phyloP scores from a whole-genome alignment of 2,113 vertebrate genomes.

The Jacana jacana region DNA sequence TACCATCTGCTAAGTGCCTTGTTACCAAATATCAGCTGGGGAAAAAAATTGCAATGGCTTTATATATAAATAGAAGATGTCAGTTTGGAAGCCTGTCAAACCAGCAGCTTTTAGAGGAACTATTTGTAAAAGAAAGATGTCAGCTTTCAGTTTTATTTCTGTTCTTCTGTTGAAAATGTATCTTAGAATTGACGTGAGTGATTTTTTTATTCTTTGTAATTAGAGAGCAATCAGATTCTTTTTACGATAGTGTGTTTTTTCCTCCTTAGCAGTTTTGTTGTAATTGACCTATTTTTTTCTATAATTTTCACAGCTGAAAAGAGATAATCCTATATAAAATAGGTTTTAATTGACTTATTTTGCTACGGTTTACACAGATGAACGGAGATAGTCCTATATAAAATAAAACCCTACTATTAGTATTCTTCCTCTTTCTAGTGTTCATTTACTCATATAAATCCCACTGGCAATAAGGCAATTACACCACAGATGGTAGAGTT shows the following conservation, averaged over 20 bases:
- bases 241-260: neutral
- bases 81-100: constrained; percentile 52
- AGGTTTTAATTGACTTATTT: constrained; percentile 9
- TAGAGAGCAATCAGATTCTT: constrained; percentile 30
- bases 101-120: constrained; percentile 30
- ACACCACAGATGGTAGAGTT: constrained; percentile 73
- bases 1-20: constrained; percentile 44
- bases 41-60: neutral
- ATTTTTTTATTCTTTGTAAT: constrained; percentile 32
- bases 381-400: constrained; percentile 24
- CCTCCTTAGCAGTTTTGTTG: neutral
- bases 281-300: constrained; percentile 29
- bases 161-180: constrained; percentile 15
- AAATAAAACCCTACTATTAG: constrained; percentile 63
- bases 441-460: constrained; percentile 73
- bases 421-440: constrained; percentile 52
- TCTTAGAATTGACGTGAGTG: neutral
- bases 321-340: constrained; percentile 38
- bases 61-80: constrained; percentile 58
- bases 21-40: constrained; percentile 46
- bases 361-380: constrained; percentile 2
- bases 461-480: constrained; percentile 73
- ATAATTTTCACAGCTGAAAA: constrained; percentile 30
- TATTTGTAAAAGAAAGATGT: constrained; percentile 37
- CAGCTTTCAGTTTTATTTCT: constrained; percentile 49